Percentiles rank a stretch among this genome's conserved stretches.
phyloP scores from a whole-genome alignment of 1,140 invertebrate genomes.

The Pogonomyrmex barbatus region DNA sequence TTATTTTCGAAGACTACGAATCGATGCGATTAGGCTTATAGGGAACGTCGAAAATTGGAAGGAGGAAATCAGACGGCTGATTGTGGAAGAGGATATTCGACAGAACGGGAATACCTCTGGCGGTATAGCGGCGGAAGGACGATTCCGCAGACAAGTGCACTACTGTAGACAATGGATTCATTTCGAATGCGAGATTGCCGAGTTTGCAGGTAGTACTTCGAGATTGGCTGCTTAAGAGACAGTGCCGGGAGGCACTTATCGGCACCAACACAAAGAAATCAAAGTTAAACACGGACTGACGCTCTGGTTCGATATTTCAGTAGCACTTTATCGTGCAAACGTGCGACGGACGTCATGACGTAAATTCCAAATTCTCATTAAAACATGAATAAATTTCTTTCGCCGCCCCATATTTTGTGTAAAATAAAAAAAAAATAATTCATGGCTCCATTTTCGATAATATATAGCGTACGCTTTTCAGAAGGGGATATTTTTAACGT shows the following conservation, averaged over 20 bases:
- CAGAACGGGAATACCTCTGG: conserved; percentile 22
- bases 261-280: conserved; percentile 38
- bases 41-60: conserved; percentile 38
- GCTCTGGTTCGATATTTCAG: conserved; percentile 1
- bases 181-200: conserved; percentile 61
- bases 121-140: conserved; percentile 41
- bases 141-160: conserved; percentile 50
- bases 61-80: conserved; percentile 53
- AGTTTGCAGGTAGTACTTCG: conserved; percentile 59
- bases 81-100: conserved; percentile 48
- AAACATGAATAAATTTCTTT: conserved; percentile 34
- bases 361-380: conserved; percentile 4
- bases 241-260: conserved; percentile 44
- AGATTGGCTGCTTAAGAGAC: conserved; percentile 60
- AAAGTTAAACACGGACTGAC: conserved; percentile 11
- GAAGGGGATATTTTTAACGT: background rate
- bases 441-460: conserved; percentile 9
- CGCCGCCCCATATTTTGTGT: background rate
- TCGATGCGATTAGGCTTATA: conserved; percentile 42
- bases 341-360: background rate
- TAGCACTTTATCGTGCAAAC: background rate
- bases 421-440: conserved; percentile 1
- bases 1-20: conserved; percentile 33
- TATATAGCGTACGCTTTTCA: conserved; percentile 5
- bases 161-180: conserved; percentile 54